phyloP scores from a whole-genome alignment of 2,888 invertebrate species.

The Cephus pulcher region DNA sequence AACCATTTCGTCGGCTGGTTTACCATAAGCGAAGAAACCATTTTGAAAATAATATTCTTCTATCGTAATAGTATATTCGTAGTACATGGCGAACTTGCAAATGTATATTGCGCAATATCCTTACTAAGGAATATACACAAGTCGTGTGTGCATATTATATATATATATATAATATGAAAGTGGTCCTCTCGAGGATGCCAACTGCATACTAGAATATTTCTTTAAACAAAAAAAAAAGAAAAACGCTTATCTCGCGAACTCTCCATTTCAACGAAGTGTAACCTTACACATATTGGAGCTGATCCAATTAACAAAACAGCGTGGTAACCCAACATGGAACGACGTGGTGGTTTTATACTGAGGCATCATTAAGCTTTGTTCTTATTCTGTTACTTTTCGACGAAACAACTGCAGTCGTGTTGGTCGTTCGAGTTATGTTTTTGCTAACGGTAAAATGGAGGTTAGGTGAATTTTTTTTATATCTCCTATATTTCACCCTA shows the following conservation, averaged over 20 bases:
- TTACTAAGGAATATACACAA: not conserved
- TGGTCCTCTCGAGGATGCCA: not conserved
- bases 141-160: too few species aligned
- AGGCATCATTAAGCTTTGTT: not conserved
- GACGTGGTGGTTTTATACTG: not conserved
- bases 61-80: not conserved
- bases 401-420: not conserved
- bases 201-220: not conserved
- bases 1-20: not conserved
- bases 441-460: not conserved
- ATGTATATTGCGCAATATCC: not conserved
- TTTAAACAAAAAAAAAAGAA: not conserved
- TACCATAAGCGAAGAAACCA: not conserved
- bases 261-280: not conserved
- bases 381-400: not conserved
- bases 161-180: not conserved
- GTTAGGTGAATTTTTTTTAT: not conserved
- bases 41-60: not conserved
- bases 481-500: not conserved
- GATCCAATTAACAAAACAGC: not conserved
- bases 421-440: not conserved
- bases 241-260: not conserved
- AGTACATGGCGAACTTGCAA: not conserved
- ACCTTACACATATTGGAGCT: not conserved
- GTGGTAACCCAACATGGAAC: not conserved